These are phyloP conservation scores for Leptinotarsa peninsularis DNA, from an alignment of 2,888 invertebrate genomes.

Conservation along the genomic window DNA sequence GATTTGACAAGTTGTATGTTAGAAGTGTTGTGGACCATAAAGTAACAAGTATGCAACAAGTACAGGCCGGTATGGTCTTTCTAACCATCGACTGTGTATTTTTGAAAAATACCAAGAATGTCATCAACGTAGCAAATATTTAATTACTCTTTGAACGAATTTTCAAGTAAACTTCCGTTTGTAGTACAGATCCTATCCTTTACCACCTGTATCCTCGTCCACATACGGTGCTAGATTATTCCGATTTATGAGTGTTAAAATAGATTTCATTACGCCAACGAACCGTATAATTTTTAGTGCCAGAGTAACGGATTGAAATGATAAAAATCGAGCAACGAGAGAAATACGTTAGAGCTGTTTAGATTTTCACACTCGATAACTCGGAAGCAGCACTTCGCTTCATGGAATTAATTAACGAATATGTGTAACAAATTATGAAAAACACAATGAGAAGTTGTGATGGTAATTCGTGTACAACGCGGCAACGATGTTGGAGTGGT, in stretches of 20 bases:
- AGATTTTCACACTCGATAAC: conserved; percentile 49
- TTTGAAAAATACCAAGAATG: not conserved
- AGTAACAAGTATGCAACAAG: no score
- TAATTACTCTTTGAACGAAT: no score
- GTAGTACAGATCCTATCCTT: not conserved
- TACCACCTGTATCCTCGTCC: conserved; percentile 18
- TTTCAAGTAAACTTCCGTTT: not conserved
- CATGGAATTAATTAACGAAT: conserved; percentile 52
- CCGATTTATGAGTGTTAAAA: conserved; percentile 46
- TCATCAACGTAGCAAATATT: not conserved
- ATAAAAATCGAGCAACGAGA: conserved; percentile 44
- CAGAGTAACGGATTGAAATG: conserved; percentile 37
- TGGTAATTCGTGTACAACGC: conserved; percentile 41
- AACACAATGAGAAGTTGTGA: conserved; percentile 38
- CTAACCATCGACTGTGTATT: no score
- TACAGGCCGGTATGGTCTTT: no score
- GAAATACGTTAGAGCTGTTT: conserved; percentile 43
- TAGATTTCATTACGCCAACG: conserved; percentile 46
- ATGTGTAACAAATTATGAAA: conserved; percentile 51
- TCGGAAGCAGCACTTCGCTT: conserved; percentile 47
- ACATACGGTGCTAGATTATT: conserved; percentile 36
- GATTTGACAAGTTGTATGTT: no score
- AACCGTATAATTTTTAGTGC: conserved; percentile 48
- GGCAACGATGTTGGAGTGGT: conserved; percentile 35
- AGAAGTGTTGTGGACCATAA: no score